Percentiles rank a stretch among this genome's conserved stretches.
phyloP scores from a whole-genome alignment of 2,113 vertebrate species.

The Eretmodus cyanostictus region DNA sequence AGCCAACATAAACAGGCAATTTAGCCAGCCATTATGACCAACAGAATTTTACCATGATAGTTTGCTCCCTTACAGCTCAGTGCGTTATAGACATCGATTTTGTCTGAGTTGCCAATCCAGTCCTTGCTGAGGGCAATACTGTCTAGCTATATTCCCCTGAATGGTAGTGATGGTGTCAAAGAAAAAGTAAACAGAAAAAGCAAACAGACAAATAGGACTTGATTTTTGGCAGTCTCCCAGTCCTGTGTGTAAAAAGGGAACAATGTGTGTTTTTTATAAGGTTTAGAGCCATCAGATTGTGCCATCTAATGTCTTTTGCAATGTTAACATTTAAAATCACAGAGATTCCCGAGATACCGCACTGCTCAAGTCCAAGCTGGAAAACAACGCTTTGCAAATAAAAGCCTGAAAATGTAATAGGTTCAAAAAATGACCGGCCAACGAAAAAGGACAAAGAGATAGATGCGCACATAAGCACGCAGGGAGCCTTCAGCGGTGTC shows the following conservation, averaged over 20 bases:
- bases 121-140: conserved; percentile 33
- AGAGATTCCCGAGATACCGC: background rate
- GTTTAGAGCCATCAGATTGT: background rate
- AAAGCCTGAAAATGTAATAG: background rate
- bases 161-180: conserved; percentile 29
- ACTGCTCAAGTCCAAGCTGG: background rate
- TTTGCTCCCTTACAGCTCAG: conserved; percentile 23
- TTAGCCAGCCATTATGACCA: conserved; percentile 35
- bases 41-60: conserved; percentile 25
- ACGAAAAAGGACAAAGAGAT: conserved; percentile 11
- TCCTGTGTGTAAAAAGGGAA: background rate
- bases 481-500: conserved; percentile 27
- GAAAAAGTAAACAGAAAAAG: background rate
- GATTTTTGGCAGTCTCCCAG: background rate
- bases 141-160: conserved; percentile 28
- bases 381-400: background rate
- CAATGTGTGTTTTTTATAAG: background rate
- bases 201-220: background rate
- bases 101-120: conserved; percentile 37
- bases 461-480: background rate
- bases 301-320: background rate
- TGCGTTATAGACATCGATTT: conserved; percentile 45
- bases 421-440: background rate
- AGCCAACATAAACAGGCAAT: conserved; percentile 30
- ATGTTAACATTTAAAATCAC: background rate